Evolutionary conservation across 2,888 invertebrate genomes (phyloP), one percentile per base, ranked within the genome.

Genomic region (Ptilodon capucinus): DNA sequence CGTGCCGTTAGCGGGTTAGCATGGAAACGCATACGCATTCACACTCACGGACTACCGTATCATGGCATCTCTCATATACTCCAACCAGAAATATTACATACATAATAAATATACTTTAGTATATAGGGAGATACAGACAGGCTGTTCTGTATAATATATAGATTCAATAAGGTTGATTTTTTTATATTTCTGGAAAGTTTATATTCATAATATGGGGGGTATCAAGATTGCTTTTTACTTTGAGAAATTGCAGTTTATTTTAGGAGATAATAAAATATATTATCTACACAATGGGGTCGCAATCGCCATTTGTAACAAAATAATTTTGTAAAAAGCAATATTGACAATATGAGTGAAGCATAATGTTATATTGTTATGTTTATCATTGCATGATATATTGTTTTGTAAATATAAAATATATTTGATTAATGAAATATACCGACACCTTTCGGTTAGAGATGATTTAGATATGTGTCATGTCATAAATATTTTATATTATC

Each of bases 1-100:
- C 84, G 85, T 84, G 86, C 81, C 87, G 86, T 86, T 88, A 89
- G 84, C 90, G 86, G 86, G 90, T 90, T 90, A 89, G 91, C 91
- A 90, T 91, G 90, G 82, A 90, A 90, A 88, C 86, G 88, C 84
- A 85, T 76, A 82, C 70, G 74, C 86, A 85, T 83, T 86, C 87
- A 87, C 82, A 84, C 86, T 84, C 84, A 84, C 79, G 76, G 73
- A 77, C 82, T 66, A 60, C 61, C 66, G 58, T 68, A 58, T 60
- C 54, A 54, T 64, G 58, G 48, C 59, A 57, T 46, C 32, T 38
- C 36, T 55, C 6, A 14, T 32, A 32, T 32, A 32, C 0, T 14
- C 32, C 14, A 8, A 32, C 32, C 32, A 32, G 32, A 32, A 32
- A 32, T 32, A 32, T 28, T 9, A 23, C 21, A 8, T n/a, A 2